These are phyloP conservation scores for Mola mola DNA, from an alignment of 2,113 vertebrate species.

Conservation along the genomic window DNA sequence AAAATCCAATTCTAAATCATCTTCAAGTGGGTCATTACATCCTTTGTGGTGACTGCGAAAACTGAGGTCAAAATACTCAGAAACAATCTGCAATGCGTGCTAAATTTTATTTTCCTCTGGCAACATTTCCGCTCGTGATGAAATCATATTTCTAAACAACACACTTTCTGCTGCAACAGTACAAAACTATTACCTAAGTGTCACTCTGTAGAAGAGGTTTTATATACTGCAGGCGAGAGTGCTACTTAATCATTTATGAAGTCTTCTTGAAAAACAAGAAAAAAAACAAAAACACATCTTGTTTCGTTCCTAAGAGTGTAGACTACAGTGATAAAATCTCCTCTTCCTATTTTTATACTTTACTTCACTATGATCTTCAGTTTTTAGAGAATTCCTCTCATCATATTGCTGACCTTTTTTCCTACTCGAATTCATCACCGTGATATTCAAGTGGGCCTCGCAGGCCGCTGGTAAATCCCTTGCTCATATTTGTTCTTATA, in stretches of 20 bases:
- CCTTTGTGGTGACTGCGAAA: not conserved
- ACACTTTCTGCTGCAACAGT: conserved; percentile 7
- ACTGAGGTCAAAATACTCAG: no score
- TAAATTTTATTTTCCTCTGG: no score
- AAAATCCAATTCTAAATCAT: no score
- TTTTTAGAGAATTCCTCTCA: not conserved
- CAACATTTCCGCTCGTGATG: not conserved
- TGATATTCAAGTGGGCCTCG: conserved; percentile 12
- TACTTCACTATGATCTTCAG: not conserved
- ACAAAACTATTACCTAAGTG: no score
- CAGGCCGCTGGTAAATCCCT: conserved; percentile 26
- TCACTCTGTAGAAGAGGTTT: no score
- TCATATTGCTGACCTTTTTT: conserved; percentile 8
- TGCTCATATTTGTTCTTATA: conserved; percentile 28
- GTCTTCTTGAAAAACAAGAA: not conserved
- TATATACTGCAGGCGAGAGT: no score
- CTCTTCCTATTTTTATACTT: not conserved
- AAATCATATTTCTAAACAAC: conserved; percentile 20
- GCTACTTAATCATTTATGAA: conserved; percentile 20
- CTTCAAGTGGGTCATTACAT: no score
- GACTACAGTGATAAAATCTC: not conserved
- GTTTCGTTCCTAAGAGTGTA: not conserved
- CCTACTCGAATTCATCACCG: conserved; percentile 25
- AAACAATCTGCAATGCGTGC: no score
- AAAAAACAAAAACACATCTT: conserved; percentile 13